phyloP scores from a whole-genome alignment of 2,797 vertebrate species.

The Melanotaenia boesemani region DNA sequence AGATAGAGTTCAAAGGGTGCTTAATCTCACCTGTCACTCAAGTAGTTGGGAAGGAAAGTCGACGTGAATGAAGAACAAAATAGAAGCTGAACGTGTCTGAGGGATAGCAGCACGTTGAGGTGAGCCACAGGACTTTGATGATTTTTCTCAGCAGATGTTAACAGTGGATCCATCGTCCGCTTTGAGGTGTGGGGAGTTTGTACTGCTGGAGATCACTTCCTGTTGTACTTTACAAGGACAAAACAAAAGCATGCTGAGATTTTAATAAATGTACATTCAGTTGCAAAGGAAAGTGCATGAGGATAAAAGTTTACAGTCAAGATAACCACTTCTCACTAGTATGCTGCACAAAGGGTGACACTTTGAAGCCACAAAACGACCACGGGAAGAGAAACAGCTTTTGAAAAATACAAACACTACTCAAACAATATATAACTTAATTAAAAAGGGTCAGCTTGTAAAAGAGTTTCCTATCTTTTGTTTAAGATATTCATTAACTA shows the following conservation, averaged over 20 bases:
- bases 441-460: background rate
- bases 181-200: constrained; percentile 11
- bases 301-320: background rate
- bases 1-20: constrained; percentile 81
- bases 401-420: background rate
- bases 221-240: constrained; percentile 8
- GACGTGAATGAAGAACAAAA: constrained; percentile 65
- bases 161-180: constrained; percentile 1
- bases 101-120: constrained; percentile 26
- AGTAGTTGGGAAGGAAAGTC: constrained; percentile 46
- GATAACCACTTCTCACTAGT: accelerated
- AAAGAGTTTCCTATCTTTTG: background rate
- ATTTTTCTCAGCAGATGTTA: constrained; percentile 32
- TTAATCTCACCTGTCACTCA: constrained; percentile 83
- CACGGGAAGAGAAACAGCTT: background rate
- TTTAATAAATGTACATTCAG: background rate
- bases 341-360: background rate
- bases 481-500: background rate
- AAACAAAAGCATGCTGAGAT: constrained; percentile 4
- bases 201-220: background rate
- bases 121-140: constrained; percentile 47
- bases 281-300: background rate
- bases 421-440: background rate
- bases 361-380: background rate
- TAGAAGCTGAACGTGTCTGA: constrained; percentile 47